phyloP scores from a whole-genome alignment of 2,888 invertebrate genomes.

The Raillietiella orientalis region DNA sequence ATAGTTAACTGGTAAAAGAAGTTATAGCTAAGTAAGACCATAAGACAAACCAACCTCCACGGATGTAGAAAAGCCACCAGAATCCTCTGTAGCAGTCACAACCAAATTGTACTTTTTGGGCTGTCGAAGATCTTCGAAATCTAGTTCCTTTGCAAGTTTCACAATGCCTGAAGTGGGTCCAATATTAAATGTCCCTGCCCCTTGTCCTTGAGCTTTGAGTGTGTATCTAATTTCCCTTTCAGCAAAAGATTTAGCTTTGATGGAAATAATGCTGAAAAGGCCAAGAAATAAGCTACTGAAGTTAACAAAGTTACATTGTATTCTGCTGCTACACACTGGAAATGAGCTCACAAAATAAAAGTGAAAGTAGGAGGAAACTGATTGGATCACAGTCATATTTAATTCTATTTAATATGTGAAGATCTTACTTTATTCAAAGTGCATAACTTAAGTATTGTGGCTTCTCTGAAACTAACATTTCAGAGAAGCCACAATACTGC shows the following conservation, averaged over 20 bases:
- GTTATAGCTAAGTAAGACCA: not conserved
- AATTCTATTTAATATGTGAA: no score
- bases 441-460: no score
- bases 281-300: constrained; percentile 2
- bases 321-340: no score
- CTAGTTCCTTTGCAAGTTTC: constrained; percentile 73
- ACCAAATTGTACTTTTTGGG: constrained; percentile 68
- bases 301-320: constrained; percentile 1
- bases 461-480: no score
- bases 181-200: constrained; percentile 79
- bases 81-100: constrained; percentile 83
- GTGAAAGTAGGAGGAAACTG: no score
- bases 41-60: constrained; percentile 34
- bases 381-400: no score
- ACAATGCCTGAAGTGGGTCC: constrained; percentile 79
- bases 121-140: constrained; percentile 81
- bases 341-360: no score
- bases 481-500: no score
- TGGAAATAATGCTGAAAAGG: constrained; percentile 58
- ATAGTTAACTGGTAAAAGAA: constrained; percentile 36
- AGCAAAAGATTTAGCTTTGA: constrained; percentile 89
- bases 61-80: constrained; percentile 80
- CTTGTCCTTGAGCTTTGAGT: constrained; percentile 73
- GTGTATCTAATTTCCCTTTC: constrained; percentile 89
- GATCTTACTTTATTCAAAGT: no score